phyloP scores from a whole-genome alignment of 35 echinoderm and acorn worm genomes.

The Heliocidaris erythrogramma region DNA sequence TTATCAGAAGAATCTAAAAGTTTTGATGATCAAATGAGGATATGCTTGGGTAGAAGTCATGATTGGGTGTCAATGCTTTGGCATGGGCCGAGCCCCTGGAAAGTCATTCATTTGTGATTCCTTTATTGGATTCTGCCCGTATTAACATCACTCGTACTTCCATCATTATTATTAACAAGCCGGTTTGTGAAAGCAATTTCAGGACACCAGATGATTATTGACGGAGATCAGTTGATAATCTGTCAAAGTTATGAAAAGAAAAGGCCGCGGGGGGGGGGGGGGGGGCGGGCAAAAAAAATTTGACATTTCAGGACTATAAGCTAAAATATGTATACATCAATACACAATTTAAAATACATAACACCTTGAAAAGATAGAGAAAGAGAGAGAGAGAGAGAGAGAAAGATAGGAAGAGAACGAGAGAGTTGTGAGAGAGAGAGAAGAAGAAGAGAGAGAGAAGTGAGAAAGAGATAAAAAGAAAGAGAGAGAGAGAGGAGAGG shows the following conservation, averaged over 20 bases:
- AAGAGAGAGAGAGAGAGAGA: no score
- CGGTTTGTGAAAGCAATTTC: constrained; percentile 1
- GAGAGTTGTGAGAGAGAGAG: no score
- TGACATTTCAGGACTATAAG: no score
- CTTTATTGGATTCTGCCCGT: neutral
- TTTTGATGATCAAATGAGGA: no score
- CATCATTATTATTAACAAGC: constrained; percentile 6
- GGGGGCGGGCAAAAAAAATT: neutral
- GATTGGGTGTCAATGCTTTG: neutral
- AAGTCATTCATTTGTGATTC: neutral
- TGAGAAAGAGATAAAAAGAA: no score
- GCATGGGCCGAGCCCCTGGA: neutral
- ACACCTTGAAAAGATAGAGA: no score
- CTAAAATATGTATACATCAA: no score
- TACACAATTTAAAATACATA: no score
- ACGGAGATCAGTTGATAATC: neutral
- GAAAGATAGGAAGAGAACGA: no score
- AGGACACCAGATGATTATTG: neutral
- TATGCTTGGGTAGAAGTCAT: neutral
- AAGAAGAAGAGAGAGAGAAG: no score
- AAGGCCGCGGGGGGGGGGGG: neutral
- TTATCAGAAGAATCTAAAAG: no score
- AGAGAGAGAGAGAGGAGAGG: no score
- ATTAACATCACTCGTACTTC: neutral
- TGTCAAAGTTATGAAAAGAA: neutral